Evolutionary conservation across 2,888 invertebrate genomes (phyloP), one percentile per base, ranked within the genome.

Genomic region (Pinctada fucata): DNA sequence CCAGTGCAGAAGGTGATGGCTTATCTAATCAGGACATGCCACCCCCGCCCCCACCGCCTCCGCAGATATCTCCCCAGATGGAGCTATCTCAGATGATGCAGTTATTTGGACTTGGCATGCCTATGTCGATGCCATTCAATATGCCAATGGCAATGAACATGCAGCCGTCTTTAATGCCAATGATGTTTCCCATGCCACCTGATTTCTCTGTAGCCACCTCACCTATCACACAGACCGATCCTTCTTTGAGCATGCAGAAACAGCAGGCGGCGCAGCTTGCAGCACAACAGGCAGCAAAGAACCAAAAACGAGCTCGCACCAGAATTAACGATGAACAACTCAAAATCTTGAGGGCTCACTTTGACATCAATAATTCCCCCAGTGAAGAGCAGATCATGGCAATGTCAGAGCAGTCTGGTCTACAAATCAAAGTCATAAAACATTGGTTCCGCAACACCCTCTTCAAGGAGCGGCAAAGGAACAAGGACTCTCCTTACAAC

Each of bases 401-500:
- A 92, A 99, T 99, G 99, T 98, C 99, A 5, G 95, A 96, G 79
- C 98, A 99, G 92, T 97, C 99, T 82, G 98, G 98, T 84, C 94
- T 99, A 72, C 98, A 99, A 13, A 97, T 98, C 83, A 99, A 99
- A 94, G 99, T 99, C 85, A 97, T 99, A 90, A 99, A 99, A 93
- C 99, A 99, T 93, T 99, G 99, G 99, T 99, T 99, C 94, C 95
- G 99, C 87, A 99, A 99, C 91, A 99, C 99, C 0, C 94, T 99
- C 74, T 99, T 99, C 93, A 93, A 99, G 97, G 99, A 99, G 93
- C 95, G 99, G 66, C 99, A 99, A 93, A 95, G 99, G 73, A 99
- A 99, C 93, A 99, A 99, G 93, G 99, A 99, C 92, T 99, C 99
- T 47, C 99, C 99, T 0, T 99, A 99, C 93, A 99, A 99, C 93